phyloP scores from a whole-genome alignment of 2,888 invertebrate genomes.

The Branchinecta sandiegonensis region DNA sequence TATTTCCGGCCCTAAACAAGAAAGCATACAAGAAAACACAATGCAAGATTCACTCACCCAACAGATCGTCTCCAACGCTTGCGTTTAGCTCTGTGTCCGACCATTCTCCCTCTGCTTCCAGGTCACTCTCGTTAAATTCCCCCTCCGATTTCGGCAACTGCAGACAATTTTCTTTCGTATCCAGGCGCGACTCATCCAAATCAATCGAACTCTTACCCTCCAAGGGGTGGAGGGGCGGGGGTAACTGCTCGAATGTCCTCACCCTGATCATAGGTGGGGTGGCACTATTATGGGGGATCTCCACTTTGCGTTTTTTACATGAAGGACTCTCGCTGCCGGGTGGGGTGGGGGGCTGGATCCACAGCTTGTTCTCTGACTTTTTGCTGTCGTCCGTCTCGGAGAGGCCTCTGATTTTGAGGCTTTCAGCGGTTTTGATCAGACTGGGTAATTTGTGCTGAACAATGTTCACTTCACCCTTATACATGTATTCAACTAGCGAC shows the following conservation, averaged over 20 bases:
- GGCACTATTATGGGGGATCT: not conserved
- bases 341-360: not conserved
- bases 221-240: not conserved
- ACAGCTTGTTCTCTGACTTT: not conserved
- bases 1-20: too few species aligned
- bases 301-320: conserved; percentile 2
- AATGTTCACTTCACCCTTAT: conserved; percentile 9
- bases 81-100: not conserved
- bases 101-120: not conserved
- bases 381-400: not conserved
- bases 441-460: conserved; percentile 3
- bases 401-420: not conserved
- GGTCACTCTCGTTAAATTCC: conserved; percentile 1
- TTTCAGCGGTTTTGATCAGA: conserved; percentile 13
- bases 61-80: not conserved
- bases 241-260: not conserved
- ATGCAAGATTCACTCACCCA: not conserved
- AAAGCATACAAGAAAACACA: too few species aligned
- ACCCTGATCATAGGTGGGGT: not conserved
- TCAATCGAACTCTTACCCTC: not conserved
- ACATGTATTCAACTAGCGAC: conserved; percentile 4
- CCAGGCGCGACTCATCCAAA: conserved; percentile 6
- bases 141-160: conserved; percentile 2
- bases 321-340: conserved; percentile 1
- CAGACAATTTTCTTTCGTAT: conserved; percentile 5